Conservation (phyloP, 2,797 vertebrate species). For the Vultur gryphus region DNA sequence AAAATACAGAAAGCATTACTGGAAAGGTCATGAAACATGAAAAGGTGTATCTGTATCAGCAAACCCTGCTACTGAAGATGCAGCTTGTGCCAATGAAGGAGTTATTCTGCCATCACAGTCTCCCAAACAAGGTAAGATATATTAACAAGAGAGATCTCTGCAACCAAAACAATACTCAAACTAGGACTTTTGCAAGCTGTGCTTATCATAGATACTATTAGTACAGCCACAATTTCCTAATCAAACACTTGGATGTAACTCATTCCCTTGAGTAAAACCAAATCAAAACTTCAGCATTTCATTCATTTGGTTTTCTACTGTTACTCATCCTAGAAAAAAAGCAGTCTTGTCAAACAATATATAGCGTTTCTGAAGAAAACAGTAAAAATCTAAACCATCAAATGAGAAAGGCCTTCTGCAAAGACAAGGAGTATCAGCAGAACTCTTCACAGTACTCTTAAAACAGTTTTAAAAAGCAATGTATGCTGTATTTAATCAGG, state of each 20-base stretch:
- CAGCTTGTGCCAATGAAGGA: not conserved
- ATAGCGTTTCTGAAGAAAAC: not conserved
- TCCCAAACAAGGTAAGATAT: not conserved
- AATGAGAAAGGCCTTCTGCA: conserved; percentile 6
- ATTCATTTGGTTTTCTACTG: not conserved
- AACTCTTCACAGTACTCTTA: conserved; percentile 26
- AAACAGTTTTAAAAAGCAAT: not conserved
- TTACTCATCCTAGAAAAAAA: not conserved
- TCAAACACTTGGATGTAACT: not conserved
- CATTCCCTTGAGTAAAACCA: not conserved
- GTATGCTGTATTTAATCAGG: not conserved
- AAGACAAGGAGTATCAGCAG: conserved; percentile 35
- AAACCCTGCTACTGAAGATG: not conserved
- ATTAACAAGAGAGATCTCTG: not conserved
- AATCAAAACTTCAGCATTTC: not conserved
- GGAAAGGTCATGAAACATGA: not conserved
- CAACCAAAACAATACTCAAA: not conserved
- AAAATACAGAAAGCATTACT: not conserved
- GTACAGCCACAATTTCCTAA: not conserved
- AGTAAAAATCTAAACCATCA: conserved; percentile 27
- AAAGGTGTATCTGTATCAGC: not conserved
- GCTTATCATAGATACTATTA: not conserved
- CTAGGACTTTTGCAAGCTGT: not conserved
- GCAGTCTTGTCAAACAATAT: not conserved
- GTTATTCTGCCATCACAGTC: no score